These are phyloP conservation scores for Zingel zingel DNA, from an alignment of 2,113 vertebrate species.

Conservation along the genomic window DNA sequence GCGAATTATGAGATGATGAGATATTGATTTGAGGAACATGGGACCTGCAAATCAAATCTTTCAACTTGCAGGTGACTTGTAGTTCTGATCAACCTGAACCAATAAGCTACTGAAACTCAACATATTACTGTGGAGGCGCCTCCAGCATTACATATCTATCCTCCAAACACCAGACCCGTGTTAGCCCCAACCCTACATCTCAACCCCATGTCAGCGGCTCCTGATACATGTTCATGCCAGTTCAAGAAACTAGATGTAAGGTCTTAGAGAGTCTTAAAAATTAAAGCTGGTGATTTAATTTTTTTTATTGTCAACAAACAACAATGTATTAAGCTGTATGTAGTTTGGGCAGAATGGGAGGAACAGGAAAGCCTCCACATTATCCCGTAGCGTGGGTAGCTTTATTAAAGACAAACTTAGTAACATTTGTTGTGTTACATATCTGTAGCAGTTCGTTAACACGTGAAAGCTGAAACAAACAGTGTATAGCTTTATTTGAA, in stretches of 20 bases:
- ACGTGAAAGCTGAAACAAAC: background rate
- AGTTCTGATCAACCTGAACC: slow-evolving; percentile 24
- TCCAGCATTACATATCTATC: no score
- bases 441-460: background rate
- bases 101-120: slow-evolving; percentile 1
- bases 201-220: background rate
- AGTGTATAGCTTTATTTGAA: background rate
- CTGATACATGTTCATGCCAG: background rate
- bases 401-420: background rate
- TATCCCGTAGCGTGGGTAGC: background rate
- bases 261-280: background rate
- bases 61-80: slow-evolving; percentile 40
- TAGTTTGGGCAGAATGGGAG: background rate
- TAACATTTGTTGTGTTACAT: background rate
- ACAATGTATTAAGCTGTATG: background rate
- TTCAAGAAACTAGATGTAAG: no score
- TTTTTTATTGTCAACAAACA: background rate
- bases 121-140: no score
- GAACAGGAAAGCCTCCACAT: background rate
- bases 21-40: slow-evolving; percentile 72
- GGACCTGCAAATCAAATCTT: slow-evolving; percentile 55
- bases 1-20: slow-evolving; percentile 71
- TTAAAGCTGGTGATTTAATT: background rate
- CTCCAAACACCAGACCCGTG: no score
- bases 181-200: background rate